A percentile compares a stretch with the other conserved stretches of the same genome.
phyloP scores from a whole-genome alignment of 1,140 invertebrate genomes.

The Trissolcus basalis region DNA sequence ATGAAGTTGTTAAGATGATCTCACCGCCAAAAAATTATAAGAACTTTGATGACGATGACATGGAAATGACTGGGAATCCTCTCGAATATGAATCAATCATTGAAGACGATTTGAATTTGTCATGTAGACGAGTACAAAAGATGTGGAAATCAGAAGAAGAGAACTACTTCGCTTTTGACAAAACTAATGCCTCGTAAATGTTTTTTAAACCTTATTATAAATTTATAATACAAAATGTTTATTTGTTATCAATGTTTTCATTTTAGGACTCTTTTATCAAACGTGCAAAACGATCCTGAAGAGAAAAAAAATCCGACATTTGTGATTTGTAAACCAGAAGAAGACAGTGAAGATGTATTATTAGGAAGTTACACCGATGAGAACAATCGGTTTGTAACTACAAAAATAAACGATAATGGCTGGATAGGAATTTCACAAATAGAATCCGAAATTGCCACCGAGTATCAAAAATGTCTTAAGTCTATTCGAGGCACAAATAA shows the following conservation, averaged over 20 bases:
- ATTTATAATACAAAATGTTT: too few species aligned
- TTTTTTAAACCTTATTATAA: conserved; percentile 5
- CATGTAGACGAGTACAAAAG: conserved; percentile 33
- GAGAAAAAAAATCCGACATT: conserved; percentile 58
- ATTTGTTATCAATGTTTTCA: conserved; percentile 11
- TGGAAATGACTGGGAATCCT: conserved; percentile 25
- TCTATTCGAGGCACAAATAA: conserved; percentile 34
- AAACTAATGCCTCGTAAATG: conserved; percentile 56
- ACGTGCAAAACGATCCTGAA: conserved; percentile 26
- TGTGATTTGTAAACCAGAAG: conserved; percentile 61
- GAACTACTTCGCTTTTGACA: conserved; percentile 52
- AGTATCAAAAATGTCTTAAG: conserved; percentile 48
- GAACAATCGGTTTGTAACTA: conserved; percentile 58
- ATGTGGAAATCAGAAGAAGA: conserved; percentile 65
- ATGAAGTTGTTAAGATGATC: too few species aligned
- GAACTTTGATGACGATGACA: not conserved
- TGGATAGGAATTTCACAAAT: conserved; percentile 35
- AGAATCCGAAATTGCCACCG: conserved; percentile 21
- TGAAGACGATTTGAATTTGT: conserved; percentile 53
- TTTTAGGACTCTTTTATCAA: conserved; percentile 49
- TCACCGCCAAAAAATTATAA: too few species aligned
- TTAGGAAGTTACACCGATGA: conserved; percentile 56
- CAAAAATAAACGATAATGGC: conserved; percentile 49
- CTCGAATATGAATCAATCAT: conserved; percentile 15
- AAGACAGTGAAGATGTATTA: conserved; percentile 54